Percentiles rank a stretch among this genome's conserved stretches.
Conservation (phyloP, 2,113 vertebrate species). For the Lycocorax pyrrhopterus region DNA sequence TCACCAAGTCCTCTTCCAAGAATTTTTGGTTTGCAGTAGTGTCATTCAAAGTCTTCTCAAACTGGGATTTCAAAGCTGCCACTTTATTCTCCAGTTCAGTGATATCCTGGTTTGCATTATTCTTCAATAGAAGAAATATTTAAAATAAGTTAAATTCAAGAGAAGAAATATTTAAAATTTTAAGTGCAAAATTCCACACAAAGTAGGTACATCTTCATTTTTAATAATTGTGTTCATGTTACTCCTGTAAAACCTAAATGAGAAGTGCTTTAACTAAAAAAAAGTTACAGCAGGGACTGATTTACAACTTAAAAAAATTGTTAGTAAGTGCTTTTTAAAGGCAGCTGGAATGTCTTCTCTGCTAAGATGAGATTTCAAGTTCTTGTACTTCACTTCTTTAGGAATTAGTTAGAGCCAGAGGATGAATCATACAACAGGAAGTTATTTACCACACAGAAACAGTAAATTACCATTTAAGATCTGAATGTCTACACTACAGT, state of each 20-base stretch:
- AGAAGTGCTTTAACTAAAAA: not conserved
- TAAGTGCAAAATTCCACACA: not conserved
- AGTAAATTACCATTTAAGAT: not conserved
- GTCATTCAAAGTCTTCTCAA: conserved; percentile 83
- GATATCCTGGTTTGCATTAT: conserved; percentile 76
- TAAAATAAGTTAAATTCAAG: not conserved
- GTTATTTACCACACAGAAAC: not conserved
- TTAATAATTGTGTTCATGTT: not conserved
- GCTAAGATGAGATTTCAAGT: not conserved
- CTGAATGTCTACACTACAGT: not conserved
- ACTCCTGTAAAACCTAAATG: not conserved
- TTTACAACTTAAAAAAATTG: not conserved
- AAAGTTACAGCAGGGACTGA: not conserved
- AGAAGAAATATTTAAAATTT: not conserved
- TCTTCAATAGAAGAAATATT: conserved; percentile 51
- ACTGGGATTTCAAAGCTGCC: conserved; percentile 83
- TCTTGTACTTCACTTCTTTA: not conserved
- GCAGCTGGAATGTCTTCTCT: not conserved
- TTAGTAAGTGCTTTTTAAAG: not conserved
- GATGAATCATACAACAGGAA: not conserved
- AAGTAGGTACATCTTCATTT: not conserved
- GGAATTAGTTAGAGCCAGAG: not conserved
- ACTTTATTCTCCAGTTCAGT: conserved; percentile 84
- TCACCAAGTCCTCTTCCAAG: conserved; percentile 85
- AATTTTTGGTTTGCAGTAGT: conserved; percentile 82